phyloP scores from a whole-genome alignment of 2,888 invertebrate species.

The Eristalis arbustorum region DNA sequence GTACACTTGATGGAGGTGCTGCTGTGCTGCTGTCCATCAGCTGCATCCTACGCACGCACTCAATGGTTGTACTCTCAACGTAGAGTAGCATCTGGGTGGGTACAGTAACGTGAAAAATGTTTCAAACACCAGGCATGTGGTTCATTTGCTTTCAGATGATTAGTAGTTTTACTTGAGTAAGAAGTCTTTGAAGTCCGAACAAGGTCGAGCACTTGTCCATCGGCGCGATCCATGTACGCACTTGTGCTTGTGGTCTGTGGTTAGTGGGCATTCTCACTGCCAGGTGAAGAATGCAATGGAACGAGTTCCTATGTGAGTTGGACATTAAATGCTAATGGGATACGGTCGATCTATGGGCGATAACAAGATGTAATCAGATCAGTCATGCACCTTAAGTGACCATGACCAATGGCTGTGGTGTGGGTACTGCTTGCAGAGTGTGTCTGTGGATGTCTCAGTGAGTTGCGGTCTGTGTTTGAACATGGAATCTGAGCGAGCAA shows the following conservation, averaged over 20 bases:
- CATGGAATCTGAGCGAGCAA: neutral
- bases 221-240: neutral
- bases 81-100: slow-evolving; percentile 4
- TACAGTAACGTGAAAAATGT: slow-evolving; percentile 16
- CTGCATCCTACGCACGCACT: slow-evolving; percentile 61
- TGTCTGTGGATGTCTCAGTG: too few relatives aligned
- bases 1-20: slow-evolving; percentile 16
- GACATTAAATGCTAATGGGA: neutral
- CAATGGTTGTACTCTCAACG: slow-evolving; percentile 33
- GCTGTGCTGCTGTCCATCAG: slow-evolving; percentile 42
- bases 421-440: neutral
- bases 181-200: neutral
- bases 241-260: neutral
- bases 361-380: neutral
- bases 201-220: neutral
- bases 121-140: neutral
- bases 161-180: neutral
- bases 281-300: neutral
- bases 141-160: neutral
- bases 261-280: neutral
- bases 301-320: neutral
- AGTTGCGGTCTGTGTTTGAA: neutral
- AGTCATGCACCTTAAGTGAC: neutral
- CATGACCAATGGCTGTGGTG: neutral
- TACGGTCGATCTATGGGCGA: neutral